Conservation (phyloP, 1,140 invertebrate genomes). For the Zeugodacus cucurbitae region DNA sequence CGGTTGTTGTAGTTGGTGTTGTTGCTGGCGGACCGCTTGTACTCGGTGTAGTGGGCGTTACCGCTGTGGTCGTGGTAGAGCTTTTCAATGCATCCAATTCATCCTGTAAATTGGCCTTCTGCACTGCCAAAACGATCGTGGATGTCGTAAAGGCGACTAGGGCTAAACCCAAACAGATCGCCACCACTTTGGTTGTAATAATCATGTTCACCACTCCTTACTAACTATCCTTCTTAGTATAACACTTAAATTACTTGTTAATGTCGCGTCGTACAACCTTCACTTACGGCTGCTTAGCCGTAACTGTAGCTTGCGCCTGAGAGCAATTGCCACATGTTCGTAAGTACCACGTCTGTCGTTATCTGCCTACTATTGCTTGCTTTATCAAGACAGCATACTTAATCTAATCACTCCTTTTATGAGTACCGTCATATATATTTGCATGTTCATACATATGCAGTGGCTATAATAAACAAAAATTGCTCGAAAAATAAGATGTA, state of each 20-base stretch:
- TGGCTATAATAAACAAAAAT: background rate
- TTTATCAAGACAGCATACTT: background rate
- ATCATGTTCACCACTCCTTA: conserved; percentile 49
- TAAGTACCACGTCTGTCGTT: background rate
- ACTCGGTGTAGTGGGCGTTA: background rate
- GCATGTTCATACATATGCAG: background rate
- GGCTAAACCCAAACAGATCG: conserved; percentile 55
- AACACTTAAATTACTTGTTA: background rate
- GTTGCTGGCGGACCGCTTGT: background rate
- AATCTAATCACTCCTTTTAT: background rate
- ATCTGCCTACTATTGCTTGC: background rate
- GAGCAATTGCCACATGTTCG: background rate
- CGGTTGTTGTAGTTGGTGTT: conserved; percentile 17
- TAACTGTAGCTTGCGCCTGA: background rate
- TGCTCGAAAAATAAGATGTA: background rate
- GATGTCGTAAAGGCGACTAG: conserved; percentile 66
- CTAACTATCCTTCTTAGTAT: background rate
- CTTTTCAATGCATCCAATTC: conserved; percentile 54
- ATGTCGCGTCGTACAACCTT: background rate
- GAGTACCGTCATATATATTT: background rate
- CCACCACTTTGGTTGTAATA: conserved; percentile 57
- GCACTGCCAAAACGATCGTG: conserved; percentile 65
- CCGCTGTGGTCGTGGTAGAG: conserved; percentile 30
- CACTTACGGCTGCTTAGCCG: background rate
- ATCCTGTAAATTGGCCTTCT: conserved; percentile 52